Evolutionary conservation across 2,888 invertebrate species (phyloP), one percentile per base, ranked within the genome.

Genomic region (Blera fallax): DNA sequence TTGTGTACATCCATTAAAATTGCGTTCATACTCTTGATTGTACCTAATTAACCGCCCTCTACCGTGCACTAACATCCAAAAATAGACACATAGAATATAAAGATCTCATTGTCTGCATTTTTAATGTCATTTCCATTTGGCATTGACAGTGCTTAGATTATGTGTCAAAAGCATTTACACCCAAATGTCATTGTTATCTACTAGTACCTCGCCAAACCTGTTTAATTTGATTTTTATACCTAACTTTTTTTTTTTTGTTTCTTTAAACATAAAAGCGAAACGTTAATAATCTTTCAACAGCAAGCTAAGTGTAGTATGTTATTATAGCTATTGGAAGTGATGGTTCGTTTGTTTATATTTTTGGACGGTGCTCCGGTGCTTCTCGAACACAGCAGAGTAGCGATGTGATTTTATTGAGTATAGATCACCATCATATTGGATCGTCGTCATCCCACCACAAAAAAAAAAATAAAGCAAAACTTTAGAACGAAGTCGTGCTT

Each of bases 171-270:
- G 67, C 34, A 69, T 60, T 78, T 60, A 62, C 32, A 32, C 67
- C 62, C 27, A 78, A 78, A 78, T 78, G 78, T 62, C 78, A 78
- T 62, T 69, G 69, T 62, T 70, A 52, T 70, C 52, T 34, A 11
- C 50, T 65, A 27, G 40, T 24, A 45, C 5, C 43, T 37, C 11
- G 48, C 21, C 34, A 37, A 72, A 72, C 72, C 50, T 27, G 70
- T 70, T 70, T 29, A 7, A 18, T 58, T 72, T n/a, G 10, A 32
- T n/a, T n/a, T n/a, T n/a, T n/a, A n/a, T 24, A 24, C 2, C 4
- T 24, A 24, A 24, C 4, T 24, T 24, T 24, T 65, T 27, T 54
- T 6, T 56, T 69, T 18, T 43, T 34, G 27, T 43, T 43, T 37
- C n/a, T 21, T 60, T 65, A 18, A 45, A 60, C 58, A 58, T 58